Evolutionary conservation across 2,797 vertebrate genomes (phyloP).

Genomic region (Nothura maculosa): DNA sequence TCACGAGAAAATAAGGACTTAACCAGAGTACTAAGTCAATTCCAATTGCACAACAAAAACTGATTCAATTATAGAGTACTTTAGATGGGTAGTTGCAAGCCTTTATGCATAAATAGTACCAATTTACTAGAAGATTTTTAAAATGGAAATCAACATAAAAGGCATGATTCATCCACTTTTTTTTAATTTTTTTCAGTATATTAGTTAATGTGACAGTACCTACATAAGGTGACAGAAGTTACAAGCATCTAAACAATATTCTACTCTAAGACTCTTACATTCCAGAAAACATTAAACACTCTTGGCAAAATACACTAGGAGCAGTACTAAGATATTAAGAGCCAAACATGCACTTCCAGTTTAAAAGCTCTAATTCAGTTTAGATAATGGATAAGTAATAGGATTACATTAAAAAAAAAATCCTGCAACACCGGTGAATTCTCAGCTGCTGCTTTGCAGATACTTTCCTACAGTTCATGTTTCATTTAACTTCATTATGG

Average conservation of each 20-base stretch:
- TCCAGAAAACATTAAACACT: neutral
- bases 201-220: neutral
- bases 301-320: neutral
- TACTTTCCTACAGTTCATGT: constrained; percentile 80
- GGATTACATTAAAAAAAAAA: neutral
- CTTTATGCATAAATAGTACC: neutral
- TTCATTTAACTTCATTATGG: constrained; percentile 89
- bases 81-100: neutral
- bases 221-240: neutral
- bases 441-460: constrained; percentile 39
- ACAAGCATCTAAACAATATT: neutral
- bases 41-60: neutral
- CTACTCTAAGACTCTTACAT: neutral
- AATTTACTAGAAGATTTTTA: neutral
- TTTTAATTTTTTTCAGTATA: neutral
- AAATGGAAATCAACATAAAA: neutral
- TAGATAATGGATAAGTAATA: neutral
- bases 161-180: neutral
- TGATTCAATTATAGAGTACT: neutral
- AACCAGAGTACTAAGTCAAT: neutral
- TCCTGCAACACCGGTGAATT: constrained; percentile 39
- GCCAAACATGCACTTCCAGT: neutral
- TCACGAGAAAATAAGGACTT: neutral
- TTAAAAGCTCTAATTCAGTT: neutral
- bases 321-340: neutral